These are phyloP conservation scores for Dipodomys ordii DNA, from an alignment of 2,113 vertebrate species.

Conservation along the genomic window DNA sequence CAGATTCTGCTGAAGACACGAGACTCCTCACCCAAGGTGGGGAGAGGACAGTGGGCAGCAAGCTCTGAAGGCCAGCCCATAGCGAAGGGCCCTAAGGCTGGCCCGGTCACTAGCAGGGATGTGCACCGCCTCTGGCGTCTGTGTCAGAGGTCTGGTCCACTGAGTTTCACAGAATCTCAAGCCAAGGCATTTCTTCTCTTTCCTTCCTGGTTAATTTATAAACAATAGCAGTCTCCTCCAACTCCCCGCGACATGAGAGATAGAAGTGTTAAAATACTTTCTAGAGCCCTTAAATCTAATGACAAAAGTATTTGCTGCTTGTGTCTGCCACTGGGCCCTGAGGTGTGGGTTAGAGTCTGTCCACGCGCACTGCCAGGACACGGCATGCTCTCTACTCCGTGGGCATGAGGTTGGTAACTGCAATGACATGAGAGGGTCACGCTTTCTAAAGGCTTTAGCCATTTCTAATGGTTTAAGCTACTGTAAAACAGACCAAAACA, in stretches of 20 bases:
- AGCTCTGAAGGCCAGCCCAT: no score
- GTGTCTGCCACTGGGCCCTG: not conserved
- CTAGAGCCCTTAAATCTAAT: not conserved
- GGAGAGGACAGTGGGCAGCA: not conserved
- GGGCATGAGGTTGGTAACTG: no score
- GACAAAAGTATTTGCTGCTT: not conserved
- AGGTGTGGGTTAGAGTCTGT: not conserved
- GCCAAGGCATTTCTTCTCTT: not conserved
- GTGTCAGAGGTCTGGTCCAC: not conserved
- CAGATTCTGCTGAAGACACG: conserved; percentile 95
- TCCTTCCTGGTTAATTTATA: not conserved
- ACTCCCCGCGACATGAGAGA: not conserved
- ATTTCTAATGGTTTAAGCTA: no score
- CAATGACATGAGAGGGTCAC: no score
- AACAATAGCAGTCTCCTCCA: not conserved
- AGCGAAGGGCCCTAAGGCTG: no score
- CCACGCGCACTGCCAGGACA: not conserved
- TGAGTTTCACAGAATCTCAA: not conserved
- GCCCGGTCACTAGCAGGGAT: not conserved
- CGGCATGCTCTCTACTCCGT: no score
- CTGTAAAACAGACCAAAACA: no score
- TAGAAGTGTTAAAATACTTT: not conserved
- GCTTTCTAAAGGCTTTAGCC: no score
- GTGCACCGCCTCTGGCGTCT: no score
- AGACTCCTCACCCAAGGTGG: conserved; percentile 92